Base-by-base conservation (phyloP, 1,140 invertebrate species). In the Drosophila ercepeae region DNA sequence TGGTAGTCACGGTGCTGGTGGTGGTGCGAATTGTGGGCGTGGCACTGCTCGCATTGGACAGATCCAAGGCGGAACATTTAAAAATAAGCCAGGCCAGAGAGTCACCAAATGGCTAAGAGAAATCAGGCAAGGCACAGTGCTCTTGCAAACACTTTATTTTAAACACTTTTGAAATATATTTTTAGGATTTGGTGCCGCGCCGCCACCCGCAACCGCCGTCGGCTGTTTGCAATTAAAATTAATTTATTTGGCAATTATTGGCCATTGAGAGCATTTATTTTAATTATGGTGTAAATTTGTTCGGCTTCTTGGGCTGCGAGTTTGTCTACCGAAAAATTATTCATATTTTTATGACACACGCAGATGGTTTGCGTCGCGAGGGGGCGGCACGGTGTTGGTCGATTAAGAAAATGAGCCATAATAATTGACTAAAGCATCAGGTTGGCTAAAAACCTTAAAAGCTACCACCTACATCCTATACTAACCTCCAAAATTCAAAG, bases 161-260 rank as follows among this genome's bases (percentile, higher is more conserved):
- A 53, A 61, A 36, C 48, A 61, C 55, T 71, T 71, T 71, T 63
- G 57, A 63, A 63, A 63, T 51, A 46, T 84, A 78, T 84, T 84
- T 84, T 76, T 79, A 82, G 78, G 50, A 11, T 50, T 6, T 46
- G 23, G 32, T 50, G 55, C 13, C 11, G 27, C 45, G 50, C 60
- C 53, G 50, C 60, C 53, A 42, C 39, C 46, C 67, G 46, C 29
- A 34, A 16, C 50, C 27, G 39, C 50, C 58, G 58, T 13, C 34
- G 51, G 39, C 39, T 50, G 34, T 48, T 61, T 48, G 82, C 77
- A 86, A 88, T 86, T 86, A 86, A 88, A 86, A 88, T 86, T 68
- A 81, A 84, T 86, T 84, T 86, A 84, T 84, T 86, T 86, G 76
- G 67, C 72, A 76, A 84, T 84, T 84, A 84, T 84, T 84, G 76